Conservation (phyloP, 1,140 invertebrate species). For the Augochlora pura region DNA sequence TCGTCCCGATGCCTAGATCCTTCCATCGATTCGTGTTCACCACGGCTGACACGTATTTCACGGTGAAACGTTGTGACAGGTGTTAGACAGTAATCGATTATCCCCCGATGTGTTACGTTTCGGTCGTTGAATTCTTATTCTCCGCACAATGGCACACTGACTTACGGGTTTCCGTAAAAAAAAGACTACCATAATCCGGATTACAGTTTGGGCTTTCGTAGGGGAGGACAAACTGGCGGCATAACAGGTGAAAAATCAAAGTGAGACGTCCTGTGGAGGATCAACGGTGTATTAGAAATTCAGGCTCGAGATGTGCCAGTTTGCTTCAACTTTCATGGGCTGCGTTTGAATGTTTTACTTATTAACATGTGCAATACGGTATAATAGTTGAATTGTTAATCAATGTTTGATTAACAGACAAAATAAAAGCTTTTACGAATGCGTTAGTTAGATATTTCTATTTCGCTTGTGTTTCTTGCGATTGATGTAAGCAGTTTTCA, state of each 20-base stretch:
- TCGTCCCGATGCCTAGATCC: conserved; percentile 19
- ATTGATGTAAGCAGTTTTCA: no score
- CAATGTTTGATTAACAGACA: no score
- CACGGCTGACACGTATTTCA: conserved; percentile 35
- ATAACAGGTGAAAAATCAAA: not conserved
- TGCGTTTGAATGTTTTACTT: no score
- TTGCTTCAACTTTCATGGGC: no score
- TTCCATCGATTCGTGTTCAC: conserved; percentile 33
- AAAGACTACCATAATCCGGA: not conserved
- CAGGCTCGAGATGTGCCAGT: no score
- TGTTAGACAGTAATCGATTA: conserved; percentile 34
- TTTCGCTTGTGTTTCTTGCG: no score
- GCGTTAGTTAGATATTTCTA: no score
- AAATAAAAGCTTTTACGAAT: no score
- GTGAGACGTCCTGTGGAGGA: not conserved
- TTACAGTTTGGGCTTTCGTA: not conserved
- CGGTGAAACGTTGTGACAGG: conserved; percentile 25
- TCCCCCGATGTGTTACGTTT: not conserved
- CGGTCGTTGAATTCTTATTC: not conserved
- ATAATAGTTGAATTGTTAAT: no score
- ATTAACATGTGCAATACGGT: no score
- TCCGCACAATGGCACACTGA: not conserved
- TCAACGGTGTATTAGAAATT: not conserved
- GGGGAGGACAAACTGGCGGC: not conserved
- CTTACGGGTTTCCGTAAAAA: not conserved